Evolutionary conservation across 2,888 invertebrate species (phyloP).

Genomic region (Monopis laevigella): DNA sequence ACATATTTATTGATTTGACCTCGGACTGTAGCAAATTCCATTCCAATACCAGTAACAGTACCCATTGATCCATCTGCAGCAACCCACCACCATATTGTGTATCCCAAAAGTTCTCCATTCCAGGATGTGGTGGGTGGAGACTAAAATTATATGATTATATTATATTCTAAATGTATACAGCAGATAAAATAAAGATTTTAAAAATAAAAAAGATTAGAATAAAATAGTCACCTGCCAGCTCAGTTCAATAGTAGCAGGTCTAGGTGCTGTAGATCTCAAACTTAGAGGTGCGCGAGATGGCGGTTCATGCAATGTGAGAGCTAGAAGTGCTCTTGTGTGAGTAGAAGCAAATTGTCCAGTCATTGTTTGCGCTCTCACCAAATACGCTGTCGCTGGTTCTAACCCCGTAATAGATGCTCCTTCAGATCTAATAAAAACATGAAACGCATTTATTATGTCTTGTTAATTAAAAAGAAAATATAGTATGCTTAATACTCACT

Average conservation of each 20-base stretch:
- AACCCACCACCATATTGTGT: conserved; percentile 76
- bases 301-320: conserved; percentile 52
- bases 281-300: conserved; percentile 49
- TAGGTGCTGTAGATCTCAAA: conserved; percentile 47
- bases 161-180: no score
- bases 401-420: conserved; percentile 50
- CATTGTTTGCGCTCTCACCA: conserved; percentile 51
- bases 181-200: no score
- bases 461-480: no score
- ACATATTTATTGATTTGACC: conserved; percentile 77
- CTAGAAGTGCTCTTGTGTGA: conserved; percentile 50
- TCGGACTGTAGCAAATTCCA: conserved; percentile 73
- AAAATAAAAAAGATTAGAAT: conserved; percentile 1
- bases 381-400: conserved; percentile 54
- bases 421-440: no score
- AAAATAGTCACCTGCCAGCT: conserved; percentile 44
- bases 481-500: conserved; percentile 32
- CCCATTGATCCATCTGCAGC: conserved; percentile 48
- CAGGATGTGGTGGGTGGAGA: conserved; percentile 74
- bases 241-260: conserved; percentile 46
- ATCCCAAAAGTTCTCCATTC: conserved; percentile 81
- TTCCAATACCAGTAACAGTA: conserved; percentile 46
- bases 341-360: conserved; percentile 56
- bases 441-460: no score
- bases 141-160: conserved; percentile 30